Evolutionary conservation across 1,140 invertebrate genomes (phyloP).

Genomic region (Agrilus planipennis): DNA sequence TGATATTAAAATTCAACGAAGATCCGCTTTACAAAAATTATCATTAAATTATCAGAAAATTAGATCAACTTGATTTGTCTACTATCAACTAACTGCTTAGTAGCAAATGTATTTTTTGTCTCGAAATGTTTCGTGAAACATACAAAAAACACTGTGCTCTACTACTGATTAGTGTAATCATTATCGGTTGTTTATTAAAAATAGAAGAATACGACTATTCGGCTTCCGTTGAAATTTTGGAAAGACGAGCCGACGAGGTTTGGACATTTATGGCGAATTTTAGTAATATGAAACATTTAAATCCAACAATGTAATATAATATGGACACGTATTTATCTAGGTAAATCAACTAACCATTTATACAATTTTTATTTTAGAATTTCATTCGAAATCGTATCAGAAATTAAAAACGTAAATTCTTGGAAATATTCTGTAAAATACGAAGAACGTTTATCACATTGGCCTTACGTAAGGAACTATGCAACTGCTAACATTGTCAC

Average conservation of each 20-base stretch:
- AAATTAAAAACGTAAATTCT: conserved; percentile 51
- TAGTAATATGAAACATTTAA: conserved; percentile 55
- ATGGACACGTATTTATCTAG: background rate
- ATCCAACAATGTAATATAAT: conserved; percentile 51
- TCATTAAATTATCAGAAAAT: too few relatives aligned
- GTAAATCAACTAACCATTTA: conserved; percentile 5
- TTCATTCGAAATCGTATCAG: conserved; percentile 47
- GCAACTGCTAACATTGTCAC: conserved; percentile 46
- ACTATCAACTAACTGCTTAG: too few relatives aligned
- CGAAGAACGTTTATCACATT: conserved; percentile 47
- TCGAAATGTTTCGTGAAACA: too few relatives aligned
- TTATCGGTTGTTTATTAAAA: too few relatives aligned
- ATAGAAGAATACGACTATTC: conserved; percentile 22
- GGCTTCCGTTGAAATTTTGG: conserved; percentile 19
- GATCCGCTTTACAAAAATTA: too few relatives aligned
- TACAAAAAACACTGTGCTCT: too few relatives aligned
- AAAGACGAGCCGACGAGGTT: conserved; percentile 44
- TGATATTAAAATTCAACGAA: too few relatives aligned
- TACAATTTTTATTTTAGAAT: conserved; percentile 34
- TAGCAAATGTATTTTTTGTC: too few relatives aligned
- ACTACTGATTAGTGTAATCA: too few relatives aligned
- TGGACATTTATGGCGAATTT: conserved; percentile 67
- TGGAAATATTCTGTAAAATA: conserved; percentile 60
- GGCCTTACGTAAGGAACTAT: conserved; percentile 47
- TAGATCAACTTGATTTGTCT: too few relatives aligned